Conservation (phyloP, 2,888 invertebrate species). For the Parnassius apollo region DNA sequence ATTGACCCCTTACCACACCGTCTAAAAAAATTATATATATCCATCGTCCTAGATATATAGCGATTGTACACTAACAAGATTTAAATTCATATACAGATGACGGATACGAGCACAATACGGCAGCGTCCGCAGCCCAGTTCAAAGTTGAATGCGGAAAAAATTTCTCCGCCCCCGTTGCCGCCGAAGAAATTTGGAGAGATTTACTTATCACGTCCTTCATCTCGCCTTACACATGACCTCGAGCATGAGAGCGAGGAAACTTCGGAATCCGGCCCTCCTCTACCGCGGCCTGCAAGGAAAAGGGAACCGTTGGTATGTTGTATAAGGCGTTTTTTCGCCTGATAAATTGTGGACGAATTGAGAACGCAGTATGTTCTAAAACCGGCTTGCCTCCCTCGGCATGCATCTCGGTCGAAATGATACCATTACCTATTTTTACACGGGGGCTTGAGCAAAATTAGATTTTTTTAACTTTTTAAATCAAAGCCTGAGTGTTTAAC, state of each 20-base stretch:
- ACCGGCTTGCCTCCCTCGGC: no score
- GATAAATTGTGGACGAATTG: no score
- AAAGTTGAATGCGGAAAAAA: constrained; percentile 54
- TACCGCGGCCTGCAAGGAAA: constrained; percentile 63
- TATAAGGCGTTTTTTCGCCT: not conserved
- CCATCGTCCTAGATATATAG: no score
- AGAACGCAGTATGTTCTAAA: no score
- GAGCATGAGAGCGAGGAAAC: constrained; percentile 39
- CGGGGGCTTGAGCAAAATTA: no score
- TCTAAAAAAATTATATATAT: no score
- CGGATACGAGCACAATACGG: constrained; percentile 55
- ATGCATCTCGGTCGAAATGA: no score
- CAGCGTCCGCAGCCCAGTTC: constrained; percentile 53
- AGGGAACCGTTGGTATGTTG: constrained; percentile 57
- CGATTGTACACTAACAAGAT: not conserved
- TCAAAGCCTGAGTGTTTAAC: no score
- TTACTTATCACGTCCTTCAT: constrained; percentile 75
- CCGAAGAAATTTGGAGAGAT: constrained; percentile 70
- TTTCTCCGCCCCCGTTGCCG: constrained; percentile 84
- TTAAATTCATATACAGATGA: constrained; percentile 40
- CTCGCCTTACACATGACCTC: constrained; percentile 82
- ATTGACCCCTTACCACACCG: no score
- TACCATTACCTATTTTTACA: no score
- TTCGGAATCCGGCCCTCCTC: constrained; percentile 54
- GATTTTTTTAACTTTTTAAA: no score